Conservation (phyloP, 2,113 vertebrate species). For the Chrysemys picta region DNA sequence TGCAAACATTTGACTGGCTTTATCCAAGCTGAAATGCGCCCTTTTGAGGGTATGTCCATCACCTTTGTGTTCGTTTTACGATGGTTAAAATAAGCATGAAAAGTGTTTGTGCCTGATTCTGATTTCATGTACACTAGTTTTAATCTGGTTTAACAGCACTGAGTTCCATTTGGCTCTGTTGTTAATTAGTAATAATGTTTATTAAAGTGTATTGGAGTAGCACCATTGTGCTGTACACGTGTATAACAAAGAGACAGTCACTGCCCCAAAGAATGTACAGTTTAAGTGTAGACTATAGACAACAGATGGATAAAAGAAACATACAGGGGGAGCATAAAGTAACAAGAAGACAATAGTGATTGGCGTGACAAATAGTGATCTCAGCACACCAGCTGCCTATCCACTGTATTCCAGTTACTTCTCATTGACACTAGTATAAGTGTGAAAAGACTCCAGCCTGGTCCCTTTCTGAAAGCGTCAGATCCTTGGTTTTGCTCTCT, state of each 20-base stretch:
- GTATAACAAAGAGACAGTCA: conserved; percentile 4
- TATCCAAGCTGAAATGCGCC: conserved; percentile 59
- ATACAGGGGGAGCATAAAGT: not conserved
- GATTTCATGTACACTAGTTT: conserved; percentile 44
- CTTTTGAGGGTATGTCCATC: conserved; percentile 35
- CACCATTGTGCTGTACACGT: conserved; percentile 47
- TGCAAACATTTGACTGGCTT: conserved; percentile 49
- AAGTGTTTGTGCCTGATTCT: conserved; percentile 55
- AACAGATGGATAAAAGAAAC: conserved; percentile 30
- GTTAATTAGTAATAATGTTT: conserved; percentile 65
- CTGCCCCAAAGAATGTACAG: conserved; percentile 30
- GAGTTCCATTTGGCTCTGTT: conserved; percentile 22
- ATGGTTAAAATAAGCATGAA: conserved; percentile 64
- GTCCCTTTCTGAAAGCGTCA: not conserved
- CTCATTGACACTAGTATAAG: not conserved
- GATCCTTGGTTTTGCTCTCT: not conserved
- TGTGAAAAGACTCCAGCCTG: not conserved
- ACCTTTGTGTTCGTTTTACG: conserved; percentile 47
- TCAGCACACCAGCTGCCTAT: not conserved
- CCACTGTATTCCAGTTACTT: fast-evolving
- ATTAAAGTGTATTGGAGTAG: conserved; percentile 42
- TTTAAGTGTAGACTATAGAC: conserved; percentile 52
- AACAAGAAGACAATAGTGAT: not conserved
- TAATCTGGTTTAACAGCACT: not conserved
- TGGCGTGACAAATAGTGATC: too few species aligned